Evolutionary conservation across 2,113 vertebrate genomes (phyloP).

Genomic region (Eubucco bourcierii): DNA sequence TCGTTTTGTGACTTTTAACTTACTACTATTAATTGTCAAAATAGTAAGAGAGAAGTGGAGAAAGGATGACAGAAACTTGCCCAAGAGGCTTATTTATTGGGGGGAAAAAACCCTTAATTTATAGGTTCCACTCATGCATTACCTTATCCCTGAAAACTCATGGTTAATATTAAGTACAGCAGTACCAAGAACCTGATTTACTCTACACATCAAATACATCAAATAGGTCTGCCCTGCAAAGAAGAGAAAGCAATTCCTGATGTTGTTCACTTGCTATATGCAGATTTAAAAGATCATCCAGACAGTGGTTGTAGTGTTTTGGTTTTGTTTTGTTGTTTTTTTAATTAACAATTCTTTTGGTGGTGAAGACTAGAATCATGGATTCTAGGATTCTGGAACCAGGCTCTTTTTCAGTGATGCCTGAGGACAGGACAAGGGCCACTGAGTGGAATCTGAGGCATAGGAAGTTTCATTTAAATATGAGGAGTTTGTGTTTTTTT

Average conservation of each 20-base stretch:
- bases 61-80: background rate
- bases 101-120: background rate
- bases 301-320: background rate
- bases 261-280: background rate
- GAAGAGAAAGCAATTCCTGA: background rate
- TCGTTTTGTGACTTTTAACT: background rate
- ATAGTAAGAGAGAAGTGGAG: background rate
- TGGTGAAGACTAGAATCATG: background rate
- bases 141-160: slow-evolving; percentile 6
- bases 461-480: no score
- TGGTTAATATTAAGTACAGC: slow-evolving; percentile 4
- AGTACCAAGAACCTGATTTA: slow-evolving; percentile 15
- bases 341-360: background rate
- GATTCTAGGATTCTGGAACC: no score
- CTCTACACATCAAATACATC: background rate
- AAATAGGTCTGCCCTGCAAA: background rate
- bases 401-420: no score
- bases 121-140: slow-evolving; percentile 12
- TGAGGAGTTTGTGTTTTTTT: no score
- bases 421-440: no score
- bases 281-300: background rate
- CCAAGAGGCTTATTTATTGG: background rate
- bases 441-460: no score
- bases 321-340: background rate
- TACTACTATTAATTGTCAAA: slow-evolving; percentile 1